Conservation (phyloP, 2,113 vertebrate genomes). For the Falcunculus frontatus region DNA sequence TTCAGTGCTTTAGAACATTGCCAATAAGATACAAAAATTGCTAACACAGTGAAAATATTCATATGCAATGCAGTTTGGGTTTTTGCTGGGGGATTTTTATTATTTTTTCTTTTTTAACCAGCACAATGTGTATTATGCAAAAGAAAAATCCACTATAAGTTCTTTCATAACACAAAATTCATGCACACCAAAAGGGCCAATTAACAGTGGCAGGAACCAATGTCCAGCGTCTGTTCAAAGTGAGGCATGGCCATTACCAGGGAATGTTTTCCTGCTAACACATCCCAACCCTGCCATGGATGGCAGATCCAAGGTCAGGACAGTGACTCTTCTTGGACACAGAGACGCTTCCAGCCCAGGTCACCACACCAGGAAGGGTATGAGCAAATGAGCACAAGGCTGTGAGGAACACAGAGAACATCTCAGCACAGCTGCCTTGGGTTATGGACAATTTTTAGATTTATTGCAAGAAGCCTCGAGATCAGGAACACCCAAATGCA, state of each 20-base stretch:
- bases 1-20: slow-evolving; percentile 1
- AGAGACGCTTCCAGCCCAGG: not conserved
- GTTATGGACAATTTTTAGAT: not conserved
- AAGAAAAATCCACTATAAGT: not conserved
- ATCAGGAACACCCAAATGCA: not conserved
- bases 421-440: not conserved
- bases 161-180: not conserved
- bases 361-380: not conserved
- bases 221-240: not conserved
- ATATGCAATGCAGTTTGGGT: not conserved
- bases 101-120: not conserved
- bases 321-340: not conserved
- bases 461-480: not conserved
- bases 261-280: not conserved
- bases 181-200: not conserved
- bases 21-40: slow-evolving; percentile 30
- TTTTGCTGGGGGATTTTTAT: not conserved
- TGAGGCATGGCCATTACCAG: not conserved
- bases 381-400: not conserved
- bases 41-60: not conserved
- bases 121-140: not conserved
- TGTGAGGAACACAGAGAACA: not conserved
- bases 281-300: not conserved
- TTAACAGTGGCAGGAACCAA: not conserved
- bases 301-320: not conserved